phyloP scores from a whole-genome alignment of 2,888 invertebrate species.

The Agrotis clavis region DNA sequence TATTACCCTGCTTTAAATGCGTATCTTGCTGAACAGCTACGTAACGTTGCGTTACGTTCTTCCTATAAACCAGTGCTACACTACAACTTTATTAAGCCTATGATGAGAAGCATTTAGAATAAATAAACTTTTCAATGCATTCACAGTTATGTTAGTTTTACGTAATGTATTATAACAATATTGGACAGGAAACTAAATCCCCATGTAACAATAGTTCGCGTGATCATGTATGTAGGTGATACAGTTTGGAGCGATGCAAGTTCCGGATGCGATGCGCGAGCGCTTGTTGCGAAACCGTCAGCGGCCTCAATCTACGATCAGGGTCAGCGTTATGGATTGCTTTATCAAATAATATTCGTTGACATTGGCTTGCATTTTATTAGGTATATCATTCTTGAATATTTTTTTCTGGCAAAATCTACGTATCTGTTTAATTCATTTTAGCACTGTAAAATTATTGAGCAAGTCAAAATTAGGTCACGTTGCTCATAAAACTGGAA shows the following conservation, averaged over 20 bases:
- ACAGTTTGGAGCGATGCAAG: slow-evolving; percentile 63
- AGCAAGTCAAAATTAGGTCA: slow-evolving; percentile 1
- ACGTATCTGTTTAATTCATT: not conserved
- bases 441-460: not conserved
- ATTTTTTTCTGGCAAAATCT: slow-evolving; percentile 14
- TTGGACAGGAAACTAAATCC: slow-evolving; percentile 56
- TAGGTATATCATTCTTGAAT: slow-evolving; percentile 21
- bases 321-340: slow-evolving; percentile 66
- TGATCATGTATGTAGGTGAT: slow-evolving; percentile 63
- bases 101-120: not conserved
- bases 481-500: not conserved
- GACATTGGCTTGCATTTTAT: slow-evolving; percentile 57
- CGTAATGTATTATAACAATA: slow-evolving; percentile 26
- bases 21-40: slow-evolving; percentile 13
- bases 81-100: slow-evolving; percentile 7
- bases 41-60: slow-evolving; percentile 24
- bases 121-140: slow-evolving; percentile 12
- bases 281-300: slow-evolving; percentile 63
- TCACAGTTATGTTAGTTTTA: slow-evolving; percentile 4
- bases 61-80: slow-evolving; percentile 10
- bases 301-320: slow-evolving; percentile 67
- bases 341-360: slow-evolving; percentile 57
- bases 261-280: slow-evolving; percentile 63
- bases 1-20: slow-evolving; percentile 41
- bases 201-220: slow-evolving; percentile 56